phyloP scores from a whole-genome alignment of 2,888 invertebrate genomes.

The Aleiodes testaceus region DNA sequence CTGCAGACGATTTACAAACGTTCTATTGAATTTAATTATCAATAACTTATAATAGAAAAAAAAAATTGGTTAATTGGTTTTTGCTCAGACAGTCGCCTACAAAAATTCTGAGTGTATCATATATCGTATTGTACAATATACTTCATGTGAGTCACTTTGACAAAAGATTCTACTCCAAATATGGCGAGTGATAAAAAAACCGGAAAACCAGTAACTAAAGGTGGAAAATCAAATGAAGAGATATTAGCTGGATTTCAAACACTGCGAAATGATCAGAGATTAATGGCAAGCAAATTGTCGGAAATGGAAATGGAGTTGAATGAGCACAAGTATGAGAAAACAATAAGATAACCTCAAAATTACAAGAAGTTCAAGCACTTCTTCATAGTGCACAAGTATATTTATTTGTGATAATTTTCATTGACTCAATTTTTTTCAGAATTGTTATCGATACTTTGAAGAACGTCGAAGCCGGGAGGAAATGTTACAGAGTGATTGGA shows the following conservation, averaged over 20 bases:
- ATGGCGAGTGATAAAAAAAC: slow-evolving; percentile 70
- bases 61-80: too few species aligned
- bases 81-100: background rate
- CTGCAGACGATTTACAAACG: too few species aligned
- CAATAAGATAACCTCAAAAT: slow-evolving; percentile 57
- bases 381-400: background rate
- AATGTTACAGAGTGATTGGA: slow-evolving; percentile 94
- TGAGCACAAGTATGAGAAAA: slow-evolving; percentile 88
- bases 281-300: slow-evolving; percentile 88
- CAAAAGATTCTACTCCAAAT: slow-evolving; percentile 56
- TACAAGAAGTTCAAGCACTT: background rate
- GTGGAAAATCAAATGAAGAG: slow-evolving; percentile 77
- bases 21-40: too few species aligned
- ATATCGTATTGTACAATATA: background rate
- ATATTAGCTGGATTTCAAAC: slow-evolving; percentile 90
- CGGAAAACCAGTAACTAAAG: slow-evolving; percentile 59
- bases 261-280: slow-evolving; percentile 90
- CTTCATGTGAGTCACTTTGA: slow-evolving; percentile 10
- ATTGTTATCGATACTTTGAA: slow-evolving; percentile 95
- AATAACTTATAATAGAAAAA: too few species aligned
- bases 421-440: slow-evolving; percentile 74
- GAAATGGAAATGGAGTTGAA: slow-evolving; percentile 95
- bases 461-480: slow-evolving; percentile 86
- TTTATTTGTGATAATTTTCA: slow-evolving; percentile 32
- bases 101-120: background rate